Base-by-base conservation (phyloP, 2,888 invertebrate species). In the Drosophila multiciliata region DNA sequence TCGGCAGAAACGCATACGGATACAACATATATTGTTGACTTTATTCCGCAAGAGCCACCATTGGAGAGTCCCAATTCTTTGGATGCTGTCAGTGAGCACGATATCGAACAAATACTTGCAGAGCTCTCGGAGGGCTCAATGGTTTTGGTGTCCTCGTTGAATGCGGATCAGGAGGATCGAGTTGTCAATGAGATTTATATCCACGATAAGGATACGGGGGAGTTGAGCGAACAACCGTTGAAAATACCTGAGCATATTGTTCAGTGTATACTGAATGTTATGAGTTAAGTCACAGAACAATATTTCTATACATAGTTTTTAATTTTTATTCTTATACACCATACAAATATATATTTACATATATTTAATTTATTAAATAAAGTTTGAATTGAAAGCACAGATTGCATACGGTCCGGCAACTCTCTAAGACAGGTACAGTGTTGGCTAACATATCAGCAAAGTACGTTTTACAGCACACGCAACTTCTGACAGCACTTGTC, bases 121-220 rank as follows among this genome's bases (percentile, higher is more conserved):
- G 90, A 92, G 68, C 80, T 93, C 50, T 87, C 91, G 1, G 90
- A 92, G 42, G 93, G 93, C 23, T 90, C 92, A 7, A 78, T 93
- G 72, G 92, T 92, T 3, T 82, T 93, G n/a, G 93, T 93, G 11
- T 91, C 92, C 15, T 91, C 92, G 17, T 70, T 91, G 38, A 91
- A 92, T 83, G 82, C 91, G 0, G 85, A 88, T 15, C 81, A 91
- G 65, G 79, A 89, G 8, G 89, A 92, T 80, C 88, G 86, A 58
- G 85, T 90, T 36, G 70, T 92, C 29, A 91, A 93, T 80, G 93
- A 93, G 80, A 92, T 93, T 65, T 93, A 92, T 69, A 90, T 92
- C 74, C 81, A 92, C 63, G 90, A 91, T 65, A 91, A 90, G 64
- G 77, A 86, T 57, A 92, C 92, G 9, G 92, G 91, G 0, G 87